Evolutionary conservation across 2,888 invertebrate species (phyloP).

Genomic region (Philhelius pedissequus): DNA sequence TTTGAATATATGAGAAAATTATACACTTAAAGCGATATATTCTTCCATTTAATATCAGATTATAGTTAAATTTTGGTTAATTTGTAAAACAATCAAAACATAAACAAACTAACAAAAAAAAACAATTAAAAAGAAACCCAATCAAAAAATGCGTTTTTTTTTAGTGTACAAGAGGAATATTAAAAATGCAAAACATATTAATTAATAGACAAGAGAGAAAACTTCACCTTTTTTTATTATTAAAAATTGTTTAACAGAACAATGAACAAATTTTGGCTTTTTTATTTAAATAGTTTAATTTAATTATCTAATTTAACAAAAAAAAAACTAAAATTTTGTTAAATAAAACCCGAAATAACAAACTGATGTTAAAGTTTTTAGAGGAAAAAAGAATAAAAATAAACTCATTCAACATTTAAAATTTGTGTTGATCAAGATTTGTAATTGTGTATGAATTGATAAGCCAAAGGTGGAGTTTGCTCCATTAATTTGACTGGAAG

Average conservation of each 20-base stretch:
- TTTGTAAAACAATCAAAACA: slow-evolving; percentile 6
- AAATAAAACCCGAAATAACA: slow-evolving; percentile 29
- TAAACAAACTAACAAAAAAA: slow-evolving; percentile 47
- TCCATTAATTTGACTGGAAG: slow-evolving; percentile 73
- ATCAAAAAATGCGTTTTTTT: slow-evolving; percentile 59
- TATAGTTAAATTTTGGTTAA: slow-evolving; percentile 19
- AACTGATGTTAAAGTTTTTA: background rate
- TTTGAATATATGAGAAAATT: background rate
- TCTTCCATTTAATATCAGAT: slow-evolving; percentile 41
- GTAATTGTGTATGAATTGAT: slow-evolving; percentile 19
- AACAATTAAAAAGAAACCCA: slow-evolving; percentile 23
- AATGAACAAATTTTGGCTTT: slow-evolving; percentile 69
- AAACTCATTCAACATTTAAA: slow-evolving; percentile 45
- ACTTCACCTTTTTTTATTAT: slow-evolving; percentile 76
- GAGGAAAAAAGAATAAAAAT: background rate
- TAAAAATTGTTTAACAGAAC: slow-evolving; percentile 38
- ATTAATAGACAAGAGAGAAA: slow-evolving; percentile 74
- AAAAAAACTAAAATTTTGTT: slow-evolving; percentile 7
- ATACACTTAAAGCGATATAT: slow-evolving; percentile 62
- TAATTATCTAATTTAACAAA: background rate
- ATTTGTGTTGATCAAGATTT: slow-evolving; percentile 61
- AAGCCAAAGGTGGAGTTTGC: slow-evolving; percentile 79
- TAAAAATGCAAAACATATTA: slow-evolving; percentile 58
- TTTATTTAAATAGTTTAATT: background rate
- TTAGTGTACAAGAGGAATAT: slow-evolving; percentile 55